Evolutionary conservation across 2,888 invertebrate genomes (phyloP).

Genomic region (Xestia xanthographa): DNA sequence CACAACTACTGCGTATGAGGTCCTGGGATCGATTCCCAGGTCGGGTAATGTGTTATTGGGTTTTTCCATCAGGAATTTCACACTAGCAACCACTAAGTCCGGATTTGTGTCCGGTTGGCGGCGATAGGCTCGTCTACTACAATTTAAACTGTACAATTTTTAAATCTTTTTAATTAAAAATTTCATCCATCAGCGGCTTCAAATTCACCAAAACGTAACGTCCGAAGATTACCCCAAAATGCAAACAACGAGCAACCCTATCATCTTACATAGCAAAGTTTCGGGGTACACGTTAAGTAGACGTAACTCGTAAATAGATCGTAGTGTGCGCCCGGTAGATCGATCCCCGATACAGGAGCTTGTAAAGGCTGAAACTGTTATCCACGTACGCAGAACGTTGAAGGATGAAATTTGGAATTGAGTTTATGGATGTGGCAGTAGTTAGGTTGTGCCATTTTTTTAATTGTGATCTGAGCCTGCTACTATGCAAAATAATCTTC

Average conservation of each 20-base stretch:
- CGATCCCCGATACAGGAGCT: conserved; percentile 62
- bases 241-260: conserved; percentile 5
- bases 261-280: conserved; percentile 42
- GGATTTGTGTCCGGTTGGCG: no score
- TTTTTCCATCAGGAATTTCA: no score
- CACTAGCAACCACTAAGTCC: no score
- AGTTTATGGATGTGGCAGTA: conserved; percentile 32
- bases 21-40: no score
- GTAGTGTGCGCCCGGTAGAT: conserved; percentile 55
- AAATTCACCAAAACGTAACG: not conserved
- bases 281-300: conserved; percentile 41
- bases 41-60: no score
- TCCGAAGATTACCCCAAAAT: not conserved
- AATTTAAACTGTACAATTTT: no score
- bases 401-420: not conserved
- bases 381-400: conserved; percentile 45
- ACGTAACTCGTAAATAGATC: conserved; percentile 60
- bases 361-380: conserved; percentile 65
- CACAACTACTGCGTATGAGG: no score
- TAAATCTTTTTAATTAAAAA: not conserved
- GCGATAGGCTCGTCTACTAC: no score
- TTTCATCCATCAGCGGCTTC: not conserved
- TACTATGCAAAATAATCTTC: not conserved
- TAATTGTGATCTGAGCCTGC: not conserved
- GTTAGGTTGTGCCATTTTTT: not conserved